Evolutionary conservation across 2,797 vertebrate genomes (phyloP).

Genomic region (Pipistrellus kuhlii): DNA sequence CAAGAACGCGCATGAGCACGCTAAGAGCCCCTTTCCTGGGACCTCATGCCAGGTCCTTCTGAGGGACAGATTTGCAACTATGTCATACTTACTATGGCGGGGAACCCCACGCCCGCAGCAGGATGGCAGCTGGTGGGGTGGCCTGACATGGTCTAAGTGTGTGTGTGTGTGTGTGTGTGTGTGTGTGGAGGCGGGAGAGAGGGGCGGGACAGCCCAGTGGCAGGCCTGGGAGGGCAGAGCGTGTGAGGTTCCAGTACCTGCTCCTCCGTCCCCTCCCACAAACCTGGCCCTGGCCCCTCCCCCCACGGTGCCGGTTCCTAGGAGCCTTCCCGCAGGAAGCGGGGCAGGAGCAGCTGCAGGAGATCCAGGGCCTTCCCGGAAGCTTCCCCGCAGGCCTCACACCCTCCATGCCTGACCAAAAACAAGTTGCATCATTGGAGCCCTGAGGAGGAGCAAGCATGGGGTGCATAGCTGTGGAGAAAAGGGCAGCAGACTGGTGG

Average conservation of each 20-base stretch:
- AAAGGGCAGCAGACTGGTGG: neutral
- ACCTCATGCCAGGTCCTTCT: neutral
- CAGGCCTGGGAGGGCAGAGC: neutral
- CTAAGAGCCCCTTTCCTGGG: neutral
- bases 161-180: too few relatives aligned
- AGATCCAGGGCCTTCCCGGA: neutral
- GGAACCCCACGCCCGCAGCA: neutral
- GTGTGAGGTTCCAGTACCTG: neutral
- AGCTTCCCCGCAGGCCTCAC: neutral
- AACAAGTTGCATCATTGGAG: neutral
- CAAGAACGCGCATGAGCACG: neutral
- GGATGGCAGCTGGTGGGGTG: neutral
- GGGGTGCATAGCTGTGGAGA: neutral
- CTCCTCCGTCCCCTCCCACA: neutral
- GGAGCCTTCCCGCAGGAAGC: neutral
- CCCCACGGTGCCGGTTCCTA: neutral
- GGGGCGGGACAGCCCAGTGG: neutral
- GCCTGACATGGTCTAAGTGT: neutral
- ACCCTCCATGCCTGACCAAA: neutral
- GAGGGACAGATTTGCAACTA: neutral
- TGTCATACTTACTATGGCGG: neutral
- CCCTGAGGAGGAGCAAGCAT: neutral
- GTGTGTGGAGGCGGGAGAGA: too few relatives aligned
- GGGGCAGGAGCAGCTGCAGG: too few relatives aligned
- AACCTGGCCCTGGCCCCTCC: neutral